Evolutionary conservation across 1,140 invertebrate species (phyloP), one percentile per base, ranked within the genome.

Genomic region (Heliconius hewitsoni): DNA sequence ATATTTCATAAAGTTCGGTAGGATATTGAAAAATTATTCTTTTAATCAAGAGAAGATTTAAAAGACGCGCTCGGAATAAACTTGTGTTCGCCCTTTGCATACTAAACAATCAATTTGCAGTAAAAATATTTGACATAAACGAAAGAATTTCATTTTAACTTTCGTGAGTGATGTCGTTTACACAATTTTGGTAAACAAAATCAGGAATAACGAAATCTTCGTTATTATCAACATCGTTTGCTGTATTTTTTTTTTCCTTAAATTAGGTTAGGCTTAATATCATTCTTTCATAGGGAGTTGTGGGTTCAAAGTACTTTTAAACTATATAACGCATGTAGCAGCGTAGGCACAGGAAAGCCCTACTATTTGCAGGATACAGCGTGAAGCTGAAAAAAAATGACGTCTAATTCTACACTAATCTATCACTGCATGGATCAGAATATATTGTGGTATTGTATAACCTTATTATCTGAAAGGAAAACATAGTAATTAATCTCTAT

Each of bases 41-140:
- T 76, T 76, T 76, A 76, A 76, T 76, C 74, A 76, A 76, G 57
- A 70, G 57, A 76, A 76, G 74, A 76, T 76, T 76, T 76, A 76
- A 76, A 39, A 66, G 74, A 76, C 74, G 23, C 39, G 57, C 11
- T 46, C 55, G 34, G 74, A 76, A 76, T 46, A 60, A 76, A 70
- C 39, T 66, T 42, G 37, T 1, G 57, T 30, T 30, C 55, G 55
- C 37, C 39, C 57, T 70, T 76, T 76, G 74, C 55, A 76, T 76
- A 76, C 74, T 76, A 76, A 76, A 66, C 60, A 42, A 76, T 76
- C 74, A 70, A 76, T 76, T 76, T 76, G 34, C 30, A 70, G 74
- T 76, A 42, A 70, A 76, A 76, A 70, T 76, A 76, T 76, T 76
- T 76, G 74, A 34, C 39, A 76, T 76, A 66, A 76, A 52, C 70